Conservation (phyloP, 1,140 invertebrate genomes). For the Hesperophylax magnus region DNA sequence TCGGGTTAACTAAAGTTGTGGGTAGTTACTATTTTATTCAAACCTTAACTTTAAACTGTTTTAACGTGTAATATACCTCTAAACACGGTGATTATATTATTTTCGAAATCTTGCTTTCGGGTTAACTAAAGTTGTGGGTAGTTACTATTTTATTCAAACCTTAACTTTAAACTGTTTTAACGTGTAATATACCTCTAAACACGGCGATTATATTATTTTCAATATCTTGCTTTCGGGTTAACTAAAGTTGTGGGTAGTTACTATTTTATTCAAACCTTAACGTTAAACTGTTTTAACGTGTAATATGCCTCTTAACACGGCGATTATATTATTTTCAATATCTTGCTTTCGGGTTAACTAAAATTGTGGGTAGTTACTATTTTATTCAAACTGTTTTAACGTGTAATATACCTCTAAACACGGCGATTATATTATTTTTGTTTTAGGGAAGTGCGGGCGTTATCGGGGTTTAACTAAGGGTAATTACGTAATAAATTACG, state of each 20-base stretch:
- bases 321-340: too few species aligned
- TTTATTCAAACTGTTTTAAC: neutral
- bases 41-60: too few species aligned
- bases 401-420: neutral
- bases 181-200: neutral
- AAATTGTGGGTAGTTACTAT: neutral
- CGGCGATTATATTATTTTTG: neutral
- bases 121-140: neutral
- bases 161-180: too few species aligned
- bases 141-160: neutral
- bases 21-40: neutral
- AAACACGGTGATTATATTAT: neutral
- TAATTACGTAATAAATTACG: slow-evolving; percentile 12
- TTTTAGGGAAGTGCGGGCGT: neutral
- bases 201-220: neutral
- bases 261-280: too few species aligned
- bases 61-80: neutral
- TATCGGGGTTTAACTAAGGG: neutral
- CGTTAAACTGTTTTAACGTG: too few species aligned
- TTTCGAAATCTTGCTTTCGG: too few species aligned
- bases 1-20: neutral
- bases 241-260: too few species aligned
- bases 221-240: too few species aligned
- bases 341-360: neutral
- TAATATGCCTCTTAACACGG: too few species aligned